phyloP scores from a whole-genome alignment of 2,113 vertebrate genomes.

The Seriola quinqueradiata region DNA sequence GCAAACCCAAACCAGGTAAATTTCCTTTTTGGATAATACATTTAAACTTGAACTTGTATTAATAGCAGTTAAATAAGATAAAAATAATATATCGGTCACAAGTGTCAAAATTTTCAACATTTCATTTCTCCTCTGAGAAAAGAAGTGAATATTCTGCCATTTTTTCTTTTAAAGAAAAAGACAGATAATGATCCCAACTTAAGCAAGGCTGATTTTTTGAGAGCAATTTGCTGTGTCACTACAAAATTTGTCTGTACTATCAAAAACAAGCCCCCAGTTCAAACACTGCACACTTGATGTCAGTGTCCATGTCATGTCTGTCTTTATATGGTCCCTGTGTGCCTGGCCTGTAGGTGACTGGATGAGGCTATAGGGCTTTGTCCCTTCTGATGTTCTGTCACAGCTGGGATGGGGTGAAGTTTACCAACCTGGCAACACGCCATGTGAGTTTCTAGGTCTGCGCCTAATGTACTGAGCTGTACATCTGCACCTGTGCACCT shows the following conservation, averaged over 20 bases:
- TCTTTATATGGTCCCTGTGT: constrained; percentile 31
- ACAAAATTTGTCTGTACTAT: constrained; percentile 5
- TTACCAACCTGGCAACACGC: constrained; percentile 51
- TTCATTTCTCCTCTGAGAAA: background rate
- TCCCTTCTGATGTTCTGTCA: constrained; percentile 52
- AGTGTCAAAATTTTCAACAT: background rate
- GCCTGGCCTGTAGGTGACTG: constrained; percentile 43
- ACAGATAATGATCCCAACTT: too few species aligned
- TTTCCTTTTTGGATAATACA: background rate
- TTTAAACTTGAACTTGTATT: background rate
- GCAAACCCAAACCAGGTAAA: background rate
- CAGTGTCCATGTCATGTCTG: constrained; percentile 27
- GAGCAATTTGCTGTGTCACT: background rate
- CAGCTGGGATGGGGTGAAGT: constrained; percentile 57
- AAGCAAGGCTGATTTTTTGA: too few species aligned
- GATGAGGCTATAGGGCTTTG: constrained; percentile 33
- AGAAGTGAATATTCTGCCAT: background rate
- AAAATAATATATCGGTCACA: background rate
- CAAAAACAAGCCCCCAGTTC: background rate
- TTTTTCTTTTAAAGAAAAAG: too few species aligned
- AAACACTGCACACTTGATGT: constrained; percentile 9
- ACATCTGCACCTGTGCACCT: constrained; percentile 67
- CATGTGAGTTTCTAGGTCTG: constrained; percentile 47
- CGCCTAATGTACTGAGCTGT: constrained; percentile 42
- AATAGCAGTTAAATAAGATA: background rate